phyloP scores from a whole-genome alignment of 2,888 invertebrate genomes.

The Leucophenga montana region DNA sequence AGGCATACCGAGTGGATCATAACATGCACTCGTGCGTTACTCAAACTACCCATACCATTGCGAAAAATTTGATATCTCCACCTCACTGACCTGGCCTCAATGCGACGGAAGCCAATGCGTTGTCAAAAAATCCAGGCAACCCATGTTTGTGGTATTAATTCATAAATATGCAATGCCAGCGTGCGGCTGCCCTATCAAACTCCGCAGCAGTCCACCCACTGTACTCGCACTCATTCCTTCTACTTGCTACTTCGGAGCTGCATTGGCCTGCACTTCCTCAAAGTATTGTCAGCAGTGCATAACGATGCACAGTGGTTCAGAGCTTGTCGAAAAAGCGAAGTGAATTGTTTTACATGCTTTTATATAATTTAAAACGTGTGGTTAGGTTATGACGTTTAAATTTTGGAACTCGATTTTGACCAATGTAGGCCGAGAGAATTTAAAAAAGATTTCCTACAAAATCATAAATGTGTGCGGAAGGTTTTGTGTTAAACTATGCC shows the following conservation, averaged over 20 bases:
- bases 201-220: background rate
- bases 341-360: no score
- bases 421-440: no score
- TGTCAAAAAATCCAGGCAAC: slow-evolving; percentile 24
- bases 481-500: no score
- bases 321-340: background rate
- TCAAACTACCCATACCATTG: background rate
- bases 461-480: no score
- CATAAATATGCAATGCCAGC: slow-evolving; percentile 29
- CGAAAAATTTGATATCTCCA: background rate
- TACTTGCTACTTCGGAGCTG: background rate
- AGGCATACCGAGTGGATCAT: slow-evolving; percentile 20
- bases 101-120: background rate
- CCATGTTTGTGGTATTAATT: slow-evolving; percentile 23
- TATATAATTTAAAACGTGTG: no score
- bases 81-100: background rate
- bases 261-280: slow-evolving; percentile 46
- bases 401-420: no score
- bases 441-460: no score
- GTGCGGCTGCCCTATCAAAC: background rate
- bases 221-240: background rate
- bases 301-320: background rate
- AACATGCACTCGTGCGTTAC: slow-evolving; percentile 3
- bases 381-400: no score
- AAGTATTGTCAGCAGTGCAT: slow-evolving; percentile 37